phyloP scores from a whole-genome alignment of 2,113 vertebrate genomes.

The Seriola quinqueradiata region DNA sequence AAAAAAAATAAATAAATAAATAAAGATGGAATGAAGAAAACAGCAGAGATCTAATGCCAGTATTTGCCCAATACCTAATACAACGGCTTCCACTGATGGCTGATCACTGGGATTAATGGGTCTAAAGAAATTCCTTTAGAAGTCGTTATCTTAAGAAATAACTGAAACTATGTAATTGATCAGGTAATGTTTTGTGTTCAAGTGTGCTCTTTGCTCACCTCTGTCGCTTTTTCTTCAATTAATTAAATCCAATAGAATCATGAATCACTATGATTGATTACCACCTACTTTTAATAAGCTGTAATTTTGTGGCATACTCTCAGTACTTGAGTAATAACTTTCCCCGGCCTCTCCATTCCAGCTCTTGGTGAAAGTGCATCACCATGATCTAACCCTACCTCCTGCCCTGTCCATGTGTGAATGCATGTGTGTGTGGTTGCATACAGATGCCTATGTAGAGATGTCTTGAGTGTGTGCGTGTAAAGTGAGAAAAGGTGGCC shows the following conservation, averaged over 20 bases:
- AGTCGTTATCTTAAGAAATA: neutral
- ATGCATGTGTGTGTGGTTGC: neutral
- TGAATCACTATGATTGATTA: constrained; percentile 17
- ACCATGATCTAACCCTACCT: neutral
- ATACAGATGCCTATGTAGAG: neutral
- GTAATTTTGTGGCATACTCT: neutral
- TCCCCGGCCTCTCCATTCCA: neutral
- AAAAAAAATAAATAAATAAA: neutral
- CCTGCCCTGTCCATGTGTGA: neutral
- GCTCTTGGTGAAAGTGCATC: neutral
- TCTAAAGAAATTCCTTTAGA: neutral
- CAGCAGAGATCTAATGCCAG: neutral
- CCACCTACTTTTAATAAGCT: neutral
- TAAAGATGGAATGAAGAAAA: neutral
- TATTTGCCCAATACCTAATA: neutral
- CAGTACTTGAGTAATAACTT: too few species aligned
- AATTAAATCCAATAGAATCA: constrained; percentile 7
- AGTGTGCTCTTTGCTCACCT: neutral
- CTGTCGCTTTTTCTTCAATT: neutral
- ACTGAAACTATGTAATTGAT: constrained; percentile 3
- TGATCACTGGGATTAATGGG: neutral
- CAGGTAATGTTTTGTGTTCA: neutral
- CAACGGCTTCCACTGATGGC: neutral
- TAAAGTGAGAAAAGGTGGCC: neutral
- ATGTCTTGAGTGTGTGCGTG: neutral